Conservation (phyloP, 2,888 invertebrate species). For the Diogma glabrata region DNA sequence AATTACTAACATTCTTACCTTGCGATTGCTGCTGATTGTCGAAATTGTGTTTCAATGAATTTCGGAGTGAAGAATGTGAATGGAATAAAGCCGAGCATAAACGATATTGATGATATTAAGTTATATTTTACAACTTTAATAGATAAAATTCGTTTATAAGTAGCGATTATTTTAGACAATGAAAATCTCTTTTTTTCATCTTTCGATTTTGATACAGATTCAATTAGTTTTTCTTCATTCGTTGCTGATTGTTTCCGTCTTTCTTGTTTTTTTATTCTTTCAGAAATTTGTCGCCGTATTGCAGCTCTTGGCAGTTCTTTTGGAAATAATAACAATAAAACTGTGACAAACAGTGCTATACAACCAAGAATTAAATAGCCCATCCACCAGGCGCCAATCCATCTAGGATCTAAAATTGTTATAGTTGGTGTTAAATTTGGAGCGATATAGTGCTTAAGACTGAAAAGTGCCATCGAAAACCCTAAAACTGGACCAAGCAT, state of each 20-base stretch:
- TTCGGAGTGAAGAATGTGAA: slow-evolving; percentile 61
- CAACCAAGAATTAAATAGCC: slow-evolving; percentile 57
- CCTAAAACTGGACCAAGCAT: slow-evolving; percentile 60
- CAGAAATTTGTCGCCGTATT: slow-evolving; percentile 22
- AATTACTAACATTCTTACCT: slow-evolving; percentile 4
- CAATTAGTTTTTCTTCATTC: no score
- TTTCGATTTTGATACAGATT: neutral
- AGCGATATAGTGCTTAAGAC: slow-evolving; percentile 53
- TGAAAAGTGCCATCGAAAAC: slow-evolving; percentile 51
- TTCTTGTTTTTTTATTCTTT: slow-evolving; percentile 30
- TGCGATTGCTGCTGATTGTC: slow-evolving; percentile 51
- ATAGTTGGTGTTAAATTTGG: slow-evolving; percentile 53
- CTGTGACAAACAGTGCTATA: slow-evolving; percentile 45
- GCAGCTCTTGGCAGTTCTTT: slow-evolving; percentile 45
- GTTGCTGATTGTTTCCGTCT: slow-evolving; percentile 17
- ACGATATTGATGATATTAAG: slow-evolving; percentile 48
- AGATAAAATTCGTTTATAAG: slow-evolving; percentile 42
- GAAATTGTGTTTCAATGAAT: slow-evolving; percentile 59
- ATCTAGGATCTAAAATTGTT: slow-evolving; percentile 54
- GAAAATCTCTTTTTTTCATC: slow-evolving; percentile 17
- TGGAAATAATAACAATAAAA: slow-evolving; percentile 45
- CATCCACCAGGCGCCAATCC: slow-evolving; percentile 78
- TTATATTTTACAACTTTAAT: slow-evolving; percentile 52
- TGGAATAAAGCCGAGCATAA: slow-evolving; percentile 51
- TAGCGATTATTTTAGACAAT: slow-evolving; percentile 40